Conservation (phyloP, 2,113 vertebrate species). For the Anthoscopus minutus region DNA sequence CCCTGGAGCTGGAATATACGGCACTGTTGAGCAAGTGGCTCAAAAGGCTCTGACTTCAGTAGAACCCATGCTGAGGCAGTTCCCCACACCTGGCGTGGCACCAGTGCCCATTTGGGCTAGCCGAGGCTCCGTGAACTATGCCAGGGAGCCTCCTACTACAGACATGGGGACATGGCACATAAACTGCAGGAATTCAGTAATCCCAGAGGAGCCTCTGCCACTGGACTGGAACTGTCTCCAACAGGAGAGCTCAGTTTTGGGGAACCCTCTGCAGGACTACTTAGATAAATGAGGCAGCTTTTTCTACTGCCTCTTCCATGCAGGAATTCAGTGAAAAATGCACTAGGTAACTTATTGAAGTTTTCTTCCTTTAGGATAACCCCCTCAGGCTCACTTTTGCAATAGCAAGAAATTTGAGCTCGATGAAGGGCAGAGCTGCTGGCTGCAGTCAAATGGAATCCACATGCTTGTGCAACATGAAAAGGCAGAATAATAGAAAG, state of each 20-base stretch:
- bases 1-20: no score
- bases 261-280: background rate
- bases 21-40: no score
- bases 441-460: conserved; percentile 49
- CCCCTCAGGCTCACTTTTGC: conserved; percentile 11
- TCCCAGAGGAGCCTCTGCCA: background rate
- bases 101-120: no score
- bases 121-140: no score
- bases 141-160: background rate
- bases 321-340: background rate
- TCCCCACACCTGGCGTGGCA: no score
- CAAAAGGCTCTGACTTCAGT: no score
- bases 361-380: background rate
- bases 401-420: conserved; percentile 37
- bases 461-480: conserved; percentile 45
- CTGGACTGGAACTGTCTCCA: background rate
- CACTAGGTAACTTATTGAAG: background rate
- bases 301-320: accelerated
- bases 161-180: background rate
- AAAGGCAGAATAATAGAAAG: conserved; percentile 52
- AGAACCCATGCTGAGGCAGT: no score
- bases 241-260: background rate
- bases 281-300: background rate
- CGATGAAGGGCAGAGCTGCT: conserved; percentile 26
- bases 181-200: background rate